A percentile compares a stretch with the other conserved stretches of the same genome.
These are phyloP conservation scores for Bombus soroeensis DNA, from an alignment of 1,140 invertebrate genomes.

Conservation along the genomic window DNA sequence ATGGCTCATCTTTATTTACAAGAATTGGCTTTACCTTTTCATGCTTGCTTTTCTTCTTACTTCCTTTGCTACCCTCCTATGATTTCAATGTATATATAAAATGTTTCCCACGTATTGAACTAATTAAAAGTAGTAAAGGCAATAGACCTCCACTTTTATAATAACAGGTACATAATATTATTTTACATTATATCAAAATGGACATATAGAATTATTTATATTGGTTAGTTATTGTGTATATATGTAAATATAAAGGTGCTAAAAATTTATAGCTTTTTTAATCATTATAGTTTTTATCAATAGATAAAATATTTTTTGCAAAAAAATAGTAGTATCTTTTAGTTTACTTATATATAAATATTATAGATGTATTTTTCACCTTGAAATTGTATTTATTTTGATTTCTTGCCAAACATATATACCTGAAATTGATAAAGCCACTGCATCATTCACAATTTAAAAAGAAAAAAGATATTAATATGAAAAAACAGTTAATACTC, in stretches of 20 bases:
- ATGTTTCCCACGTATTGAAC: conserved; percentile 45
- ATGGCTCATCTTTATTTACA: conserved; percentile 86
- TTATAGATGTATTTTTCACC: conserved; percentile 68
- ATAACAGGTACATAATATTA: not conserved
- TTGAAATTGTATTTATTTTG: conserved; percentile 65
- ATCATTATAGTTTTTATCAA: not conserved
- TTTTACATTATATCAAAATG: conserved; percentile 54
- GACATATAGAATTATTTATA: conserved; percentile 31
- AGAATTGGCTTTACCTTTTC: conserved; percentile 86
- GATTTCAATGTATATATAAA: conserved; percentile 67
- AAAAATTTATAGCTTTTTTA: not conserved
- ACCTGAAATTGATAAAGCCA: conserved; percentile 72
- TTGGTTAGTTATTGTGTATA: not conserved
- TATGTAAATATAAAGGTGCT: not conserved
- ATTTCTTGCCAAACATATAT: conserved; percentile 69
- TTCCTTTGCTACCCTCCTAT: conserved; percentile 78
- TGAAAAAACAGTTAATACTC: not conserved
- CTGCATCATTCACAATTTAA: conserved; percentile 26
- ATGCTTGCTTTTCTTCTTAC: conserved; percentile 83
- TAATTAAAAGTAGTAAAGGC: not conserved
- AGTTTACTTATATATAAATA: conserved; percentile 4
- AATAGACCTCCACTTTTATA: conserved; percentile 3
- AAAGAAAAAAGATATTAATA: not conserved
- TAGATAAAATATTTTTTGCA: not conserved
- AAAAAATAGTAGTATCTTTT: not conserved